A percentile compares a stretch with the other conserved stretches of the same genome.
Conservation (phyloP, 2,113 vertebrate species). For the Oreochromis spilurus region DNA sequence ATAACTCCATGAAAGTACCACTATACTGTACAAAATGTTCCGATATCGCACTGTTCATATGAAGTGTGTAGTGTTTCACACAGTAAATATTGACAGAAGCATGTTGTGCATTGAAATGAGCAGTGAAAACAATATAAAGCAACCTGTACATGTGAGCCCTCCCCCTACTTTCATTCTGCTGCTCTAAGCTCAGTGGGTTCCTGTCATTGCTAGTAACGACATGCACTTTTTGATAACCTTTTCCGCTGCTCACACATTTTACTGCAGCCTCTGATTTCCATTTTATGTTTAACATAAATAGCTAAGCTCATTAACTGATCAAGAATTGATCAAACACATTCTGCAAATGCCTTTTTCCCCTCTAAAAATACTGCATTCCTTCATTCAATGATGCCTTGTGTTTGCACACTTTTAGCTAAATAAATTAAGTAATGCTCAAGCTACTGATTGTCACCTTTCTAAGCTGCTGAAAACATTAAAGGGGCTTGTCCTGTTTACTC, state of each 20-base stretch:
- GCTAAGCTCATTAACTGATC: conserved; percentile 9
- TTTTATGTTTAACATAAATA: conserved; percentile 53
- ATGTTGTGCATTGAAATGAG: background rate
- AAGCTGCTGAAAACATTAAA: background rate
- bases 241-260: background rate
- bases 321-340: conserved; percentile 18
- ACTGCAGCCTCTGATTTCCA: background rate
- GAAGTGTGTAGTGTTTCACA: conserved; percentile 61
- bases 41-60: background rate
- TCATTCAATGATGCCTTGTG: background rate
- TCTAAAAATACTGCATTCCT: background rate
- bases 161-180: background rate
- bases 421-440: background rate
- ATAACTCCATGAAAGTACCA: conserved; percentile 48
- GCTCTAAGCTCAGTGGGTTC: background rate
- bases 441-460: background rate
- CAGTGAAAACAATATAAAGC: background rate
- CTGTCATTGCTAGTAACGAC: background rate
- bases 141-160: background rate
- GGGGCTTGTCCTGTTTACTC: background rate
- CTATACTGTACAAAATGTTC: conserved; percentile 43
- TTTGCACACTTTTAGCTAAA: background rate
- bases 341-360: background rate
- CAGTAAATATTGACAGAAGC: conserved; percentile 48
- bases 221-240: background rate